Evolutionary conservation across 2,888 invertebrate genomes (phyloP).

Genomic region (Baronia brevicornis): DNA sequence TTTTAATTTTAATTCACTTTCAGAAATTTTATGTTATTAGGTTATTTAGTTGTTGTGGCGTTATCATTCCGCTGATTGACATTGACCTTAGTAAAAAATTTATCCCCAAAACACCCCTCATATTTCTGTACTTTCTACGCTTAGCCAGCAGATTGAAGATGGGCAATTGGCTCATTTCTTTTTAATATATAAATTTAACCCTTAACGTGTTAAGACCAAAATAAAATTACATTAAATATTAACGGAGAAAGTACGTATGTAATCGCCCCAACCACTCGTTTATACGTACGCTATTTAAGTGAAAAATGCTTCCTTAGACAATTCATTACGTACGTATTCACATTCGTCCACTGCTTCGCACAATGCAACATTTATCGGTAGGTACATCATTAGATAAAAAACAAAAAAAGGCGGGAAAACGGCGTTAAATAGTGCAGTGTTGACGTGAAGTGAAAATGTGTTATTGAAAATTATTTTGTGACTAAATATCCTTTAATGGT

Average conservation of each 20-base stretch:
- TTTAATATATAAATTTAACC: no score
- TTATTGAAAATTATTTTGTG: constrained; percentile 15
- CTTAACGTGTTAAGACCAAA: no score
- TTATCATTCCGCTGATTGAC: no score
- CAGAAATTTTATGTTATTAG: no score
- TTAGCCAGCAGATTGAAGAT: no score
- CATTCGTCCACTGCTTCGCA: constrained; percentile 52
- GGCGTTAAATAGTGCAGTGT: constrained; percentile 13
- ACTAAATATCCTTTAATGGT: constrained; percentile 12
- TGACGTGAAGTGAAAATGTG: constrained; percentile 23
- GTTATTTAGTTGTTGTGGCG: no score
- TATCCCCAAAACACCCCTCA: no score
- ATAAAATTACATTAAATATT: constrained; percentile 34
- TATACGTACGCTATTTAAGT: constrained; percentile 65
- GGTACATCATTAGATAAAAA: constrained; percentile 38
- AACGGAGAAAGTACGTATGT: constrained; percentile 60
- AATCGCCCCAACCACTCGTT: constrained; percentile 48
- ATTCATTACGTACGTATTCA: constrained; percentile 56
- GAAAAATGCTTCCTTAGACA: constrained; percentile 49
- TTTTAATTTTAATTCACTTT: no score
- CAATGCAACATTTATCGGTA: constrained; percentile 70
- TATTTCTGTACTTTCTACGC: no score
- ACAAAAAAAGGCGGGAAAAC: constrained; percentile 25
- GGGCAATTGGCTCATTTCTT: no score
- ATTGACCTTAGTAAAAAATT: no score